Conservation (phyloP, 2,797 vertebrate species). For the Molossus alvarezi region DNA sequence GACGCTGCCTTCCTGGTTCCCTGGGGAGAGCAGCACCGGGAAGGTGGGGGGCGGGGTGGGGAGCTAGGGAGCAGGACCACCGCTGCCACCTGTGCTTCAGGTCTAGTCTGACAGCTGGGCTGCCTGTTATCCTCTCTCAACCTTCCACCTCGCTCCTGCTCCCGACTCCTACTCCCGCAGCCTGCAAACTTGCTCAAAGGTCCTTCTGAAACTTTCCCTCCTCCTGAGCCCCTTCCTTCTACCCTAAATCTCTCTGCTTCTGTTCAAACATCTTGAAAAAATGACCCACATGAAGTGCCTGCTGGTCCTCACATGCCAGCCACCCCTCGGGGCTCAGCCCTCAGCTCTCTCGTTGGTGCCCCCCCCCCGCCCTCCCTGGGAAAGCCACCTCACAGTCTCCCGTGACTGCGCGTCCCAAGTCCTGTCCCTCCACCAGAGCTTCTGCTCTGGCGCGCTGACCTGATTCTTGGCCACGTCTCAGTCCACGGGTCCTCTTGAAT, state of each 20-base stretch:
- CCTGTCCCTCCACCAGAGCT: background rate
- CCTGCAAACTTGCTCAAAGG: background rate
- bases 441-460: background rate
- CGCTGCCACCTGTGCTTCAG: background rate
- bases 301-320: background rate
- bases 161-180: background rate
- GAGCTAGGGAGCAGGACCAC: no score
- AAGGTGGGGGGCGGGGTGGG: fast-evolving
- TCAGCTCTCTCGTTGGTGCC: background rate
- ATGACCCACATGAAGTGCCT: background rate
- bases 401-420: background rate
- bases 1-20: background rate
- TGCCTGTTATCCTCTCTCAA: background rate
- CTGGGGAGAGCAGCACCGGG: background rate
- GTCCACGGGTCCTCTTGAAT: background rate
- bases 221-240: background rate
- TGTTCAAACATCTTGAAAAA: background rate
- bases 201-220: background rate
- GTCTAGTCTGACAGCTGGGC: background rate
- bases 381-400: background rate
- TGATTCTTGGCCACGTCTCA: background rate
- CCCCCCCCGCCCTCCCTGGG: no score
- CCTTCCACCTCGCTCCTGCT: background rate
- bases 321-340: background rate
- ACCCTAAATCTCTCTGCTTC: background rate